These are phyloP conservation scores for Elaphurus davidianus DNA, from an alignment of 2,113 vertebrate species.

Conservation along the genomic window DNA sequence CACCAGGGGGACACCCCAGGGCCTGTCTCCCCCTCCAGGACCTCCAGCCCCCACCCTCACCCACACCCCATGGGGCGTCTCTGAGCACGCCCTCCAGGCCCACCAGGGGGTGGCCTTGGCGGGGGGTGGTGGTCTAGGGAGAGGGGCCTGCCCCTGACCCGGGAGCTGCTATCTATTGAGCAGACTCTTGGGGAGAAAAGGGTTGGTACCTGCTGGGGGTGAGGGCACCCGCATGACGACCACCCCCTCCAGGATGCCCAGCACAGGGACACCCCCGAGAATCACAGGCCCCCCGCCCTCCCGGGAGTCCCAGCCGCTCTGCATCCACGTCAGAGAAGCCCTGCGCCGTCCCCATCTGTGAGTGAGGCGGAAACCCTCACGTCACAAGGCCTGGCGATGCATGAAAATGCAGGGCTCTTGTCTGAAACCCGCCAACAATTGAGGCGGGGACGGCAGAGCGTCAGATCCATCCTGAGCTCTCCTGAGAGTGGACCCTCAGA, in stretches of 20 bases:
- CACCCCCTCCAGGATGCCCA: not conserved
- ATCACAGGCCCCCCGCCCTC: not conserved
- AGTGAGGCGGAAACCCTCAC: not conserved
- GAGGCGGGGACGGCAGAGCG: not conserved
- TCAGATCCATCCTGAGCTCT: not conserved
- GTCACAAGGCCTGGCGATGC: accelerated
- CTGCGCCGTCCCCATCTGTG: too few relatives aligned
- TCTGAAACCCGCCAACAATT: accelerated
- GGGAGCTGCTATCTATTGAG: not conserved
- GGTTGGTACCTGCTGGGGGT: not conserved
- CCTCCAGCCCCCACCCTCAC: not conserved
- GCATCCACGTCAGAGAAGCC: not conserved
- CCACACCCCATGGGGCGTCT: accelerated
- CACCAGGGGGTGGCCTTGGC: too few relatives aligned
- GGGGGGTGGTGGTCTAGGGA: not conserved
- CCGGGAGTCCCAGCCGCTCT: too few relatives aligned
- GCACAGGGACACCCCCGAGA: accelerated
- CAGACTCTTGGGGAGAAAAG: not conserved
- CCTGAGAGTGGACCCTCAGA: not conserved
- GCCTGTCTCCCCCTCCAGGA: accelerated
- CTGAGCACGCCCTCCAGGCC: accelerated
- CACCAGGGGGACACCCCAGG: not conserved
- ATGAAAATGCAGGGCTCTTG: accelerated
- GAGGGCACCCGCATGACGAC: not conserved
- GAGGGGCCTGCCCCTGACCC: not conserved